Evolutionary conservation across 2,888 invertebrate genomes (phyloP).

Genomic region (Drosophila dives): DNA sequence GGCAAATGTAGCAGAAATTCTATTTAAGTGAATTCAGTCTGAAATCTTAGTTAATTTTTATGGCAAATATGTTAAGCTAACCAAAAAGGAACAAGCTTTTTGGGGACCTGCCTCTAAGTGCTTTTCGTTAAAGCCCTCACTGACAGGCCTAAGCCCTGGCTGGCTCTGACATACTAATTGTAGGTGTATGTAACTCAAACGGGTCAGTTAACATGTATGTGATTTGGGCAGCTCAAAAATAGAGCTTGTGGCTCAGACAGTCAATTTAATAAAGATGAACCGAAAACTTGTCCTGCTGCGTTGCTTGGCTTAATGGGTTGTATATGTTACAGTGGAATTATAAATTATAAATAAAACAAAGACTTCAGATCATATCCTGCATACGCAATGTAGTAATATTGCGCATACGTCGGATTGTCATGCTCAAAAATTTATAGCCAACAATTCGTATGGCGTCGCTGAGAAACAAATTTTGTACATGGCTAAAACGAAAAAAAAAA

Average conservation of each 20-base stretch:
- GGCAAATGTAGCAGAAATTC: conserved; percentile 68
- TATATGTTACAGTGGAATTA: conserved; percentile 4
- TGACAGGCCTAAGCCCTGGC: conserved; percentile 46
- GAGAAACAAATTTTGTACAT: conserved; percentile 20
- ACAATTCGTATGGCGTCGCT: conserved; percentile 36
- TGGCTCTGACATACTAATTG: conserved; percentile 53
- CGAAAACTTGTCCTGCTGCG: not conserved
- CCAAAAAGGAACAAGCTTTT: conserved; percentile 19
- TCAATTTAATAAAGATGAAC: not conserved
- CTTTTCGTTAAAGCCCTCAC: conserved; percentile 26
- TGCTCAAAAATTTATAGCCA: conserved; percentile 42
- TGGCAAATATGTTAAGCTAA: conserved; percentile 65
- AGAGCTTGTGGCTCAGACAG: not conserved
- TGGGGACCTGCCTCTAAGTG: conserved; percentile 22
- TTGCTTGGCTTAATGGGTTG: not conserved
- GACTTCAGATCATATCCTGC: conserved; percentile 19
- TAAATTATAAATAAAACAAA: conserved; percentile 33
- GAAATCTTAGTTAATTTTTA: conserved; percentile 80
- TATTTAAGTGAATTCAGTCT: conserved; percentile 77
- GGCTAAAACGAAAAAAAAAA: conserved; percentile 16
- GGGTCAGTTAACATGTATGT: conserved; percentile 24
- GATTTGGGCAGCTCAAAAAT: conserved; percentile 9
- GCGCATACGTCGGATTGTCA: conserved; percentile 47
- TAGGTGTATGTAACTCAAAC: conserved; percentile 44
- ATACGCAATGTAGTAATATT: conserved; percentile 48